Conservation (phyloP, 2,797 vertebrate genomes). For the Typhlichthys subterraneus region DNA sequence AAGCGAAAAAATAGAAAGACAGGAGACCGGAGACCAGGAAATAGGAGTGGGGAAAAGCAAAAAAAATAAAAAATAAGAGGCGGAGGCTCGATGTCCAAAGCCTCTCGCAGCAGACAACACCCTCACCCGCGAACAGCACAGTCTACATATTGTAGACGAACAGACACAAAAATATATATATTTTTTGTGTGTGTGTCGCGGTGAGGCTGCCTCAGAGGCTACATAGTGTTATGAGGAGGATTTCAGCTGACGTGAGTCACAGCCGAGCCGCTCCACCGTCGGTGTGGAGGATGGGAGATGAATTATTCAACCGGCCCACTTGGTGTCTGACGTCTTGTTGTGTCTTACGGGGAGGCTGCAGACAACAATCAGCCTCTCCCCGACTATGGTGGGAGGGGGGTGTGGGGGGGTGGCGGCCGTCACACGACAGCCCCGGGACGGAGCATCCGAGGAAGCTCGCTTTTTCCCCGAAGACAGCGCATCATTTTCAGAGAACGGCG, state of each 20-base stretch:
- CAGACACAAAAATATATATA: slow-evolving; percentile 59
- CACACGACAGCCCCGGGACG: slow-evolving; percentile 63
- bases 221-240: slow-evolving; percentile 70
- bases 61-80: slow-evolving; percentile 13
- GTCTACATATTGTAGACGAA: slow-evolving; percentile 52
- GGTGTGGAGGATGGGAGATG: slow-evolving; percentile 56
- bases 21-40: slow-evolving; percentile 4
- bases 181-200: slow-evolving; percentile 39
- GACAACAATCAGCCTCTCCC: slow-evolving; percentile 62
- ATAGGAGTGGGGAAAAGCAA: slow-evolving; percentile 25
- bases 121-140: slow-evolving; percentile 36
- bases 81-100: slow-evolving; percentile 41
- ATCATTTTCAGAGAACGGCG: slow-evolving; percentile 69
- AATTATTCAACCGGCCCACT: slow-evolving; percentile 73
- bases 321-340: slow-evolving; percentile 65
- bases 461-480: slow-evolving; percentile 67
- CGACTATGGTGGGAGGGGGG: not conserved
- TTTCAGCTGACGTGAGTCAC: slow-evolving; percentile 76
- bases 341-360: slow-evolving; percentile 61
- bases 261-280: slow-evolving; percentile 67
- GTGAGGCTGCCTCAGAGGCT: slow-evolving; percentile 64
- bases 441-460: slow-evolving; percentile 57
- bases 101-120: slow-evolving; percentile 59
- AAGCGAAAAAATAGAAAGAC: slow-evolving; percentile 40
- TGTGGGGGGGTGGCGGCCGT: slow-evolving; percentile 28